phyloP scores from a whole-genome alignment of 2,113 vertebrate genomes.

The Galbula dea region DNA sequence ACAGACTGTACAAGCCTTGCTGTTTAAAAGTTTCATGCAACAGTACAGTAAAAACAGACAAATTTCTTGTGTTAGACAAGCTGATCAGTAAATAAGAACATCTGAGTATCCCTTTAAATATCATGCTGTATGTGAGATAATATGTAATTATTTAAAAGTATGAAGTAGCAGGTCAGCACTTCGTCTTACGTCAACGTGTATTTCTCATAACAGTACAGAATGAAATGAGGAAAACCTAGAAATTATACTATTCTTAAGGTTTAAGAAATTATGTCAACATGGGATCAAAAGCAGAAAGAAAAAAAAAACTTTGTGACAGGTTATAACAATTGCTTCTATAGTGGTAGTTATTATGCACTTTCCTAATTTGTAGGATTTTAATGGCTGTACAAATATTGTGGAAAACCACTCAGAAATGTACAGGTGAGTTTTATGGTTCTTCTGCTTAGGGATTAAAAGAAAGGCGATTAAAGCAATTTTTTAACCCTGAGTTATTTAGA shows the following conservation, averaged over 20 bases:
- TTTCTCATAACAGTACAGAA: background rate
- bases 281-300: background rate
- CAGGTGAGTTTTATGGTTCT: background rate
- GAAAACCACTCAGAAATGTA: background rate
- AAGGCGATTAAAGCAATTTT: background rate
- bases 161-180: background rate
- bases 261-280: background rate
- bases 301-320: background rate
- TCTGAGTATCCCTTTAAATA: background rate
- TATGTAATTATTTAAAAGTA: background rate
- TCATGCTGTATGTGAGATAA: background rate
- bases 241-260: background rate
- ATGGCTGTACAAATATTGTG: background rate
- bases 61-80: background rate
- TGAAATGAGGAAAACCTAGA: accelerated
- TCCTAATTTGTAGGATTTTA: background rate
- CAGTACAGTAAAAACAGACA: background rate
- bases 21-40: background rate
- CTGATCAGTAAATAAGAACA: background rate
- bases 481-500: background rate
- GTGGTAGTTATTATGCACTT: background rate
- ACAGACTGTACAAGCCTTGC: background rate
- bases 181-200: background rate
- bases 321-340: background rate
- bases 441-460: background rate